These are phyloP conservation scores for Noctuana brunneofusca DNA, from an alignment of 2,888 invertebrate species.

Conservation along the genomic window DNA sequence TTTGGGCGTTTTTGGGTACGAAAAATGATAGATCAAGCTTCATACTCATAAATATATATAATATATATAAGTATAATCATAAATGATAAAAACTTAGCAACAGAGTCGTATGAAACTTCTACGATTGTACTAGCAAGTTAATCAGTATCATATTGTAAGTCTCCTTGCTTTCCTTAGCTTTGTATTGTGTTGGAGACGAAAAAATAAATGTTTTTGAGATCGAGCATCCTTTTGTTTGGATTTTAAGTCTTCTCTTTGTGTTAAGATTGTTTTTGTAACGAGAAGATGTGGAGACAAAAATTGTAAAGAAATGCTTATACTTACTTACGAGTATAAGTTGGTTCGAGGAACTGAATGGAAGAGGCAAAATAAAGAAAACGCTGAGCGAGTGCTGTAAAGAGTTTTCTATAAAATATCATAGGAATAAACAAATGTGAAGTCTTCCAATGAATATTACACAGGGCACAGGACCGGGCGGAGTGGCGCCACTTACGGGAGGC, in stretches of 20 bases:
- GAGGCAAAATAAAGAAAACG: background rate
- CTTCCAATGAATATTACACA: background rate
- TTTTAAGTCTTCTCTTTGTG: constrained; percentile 13
- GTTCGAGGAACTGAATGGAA: constrained; percentile 1
- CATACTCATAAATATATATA: too few species aligned
- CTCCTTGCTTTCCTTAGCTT: constrained; percentile 7
- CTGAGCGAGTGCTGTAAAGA: background rate
- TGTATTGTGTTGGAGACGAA: constrained; percentile 25
- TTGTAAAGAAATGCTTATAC: constrained; percentile 12
- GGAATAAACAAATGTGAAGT: background rate
- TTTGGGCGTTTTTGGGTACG: too few species aligned
- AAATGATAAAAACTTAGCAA: too few species aligned
- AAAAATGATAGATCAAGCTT: too few species aligned
- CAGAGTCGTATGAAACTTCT: background rate
- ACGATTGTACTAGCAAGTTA: constrained; percentile 8
- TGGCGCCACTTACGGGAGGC: too few species aligned
- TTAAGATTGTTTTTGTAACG: constrained; percentile 11
- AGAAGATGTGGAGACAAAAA: constrained; percentile 1
- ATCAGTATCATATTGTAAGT: constrained; percentile 30
- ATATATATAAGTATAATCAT: too few species aligned
- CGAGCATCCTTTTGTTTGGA: constrained; percentile 21
- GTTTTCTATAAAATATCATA: background rate
- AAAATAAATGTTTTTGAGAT: constrained; percentile 26
- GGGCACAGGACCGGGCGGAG: too few species aligned
- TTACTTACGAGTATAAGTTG: too few species aligned